These are phyloP conservation scores for Saimiri boliviensis DNA, from an alignment of 2,113 vertebrate species.

Conservation along the genomic window DNA sequence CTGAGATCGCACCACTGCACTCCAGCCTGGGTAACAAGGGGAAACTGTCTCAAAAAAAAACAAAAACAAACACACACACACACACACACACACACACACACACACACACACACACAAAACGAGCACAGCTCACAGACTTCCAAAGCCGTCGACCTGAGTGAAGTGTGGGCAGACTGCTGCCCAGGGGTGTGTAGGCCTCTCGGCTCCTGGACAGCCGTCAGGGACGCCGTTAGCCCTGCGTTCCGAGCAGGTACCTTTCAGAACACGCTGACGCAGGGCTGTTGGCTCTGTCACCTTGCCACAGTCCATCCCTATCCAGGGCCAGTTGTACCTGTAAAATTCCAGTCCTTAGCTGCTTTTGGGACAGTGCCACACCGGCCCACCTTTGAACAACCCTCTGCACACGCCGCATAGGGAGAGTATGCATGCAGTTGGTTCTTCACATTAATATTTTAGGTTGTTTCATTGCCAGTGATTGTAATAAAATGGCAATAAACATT, in stretches of 20 bases:
- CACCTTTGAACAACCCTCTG: not conserved
- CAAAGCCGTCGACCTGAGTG: not conserved
- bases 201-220: accelerated
- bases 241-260: not conserved
- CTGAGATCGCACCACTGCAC: accelerated
- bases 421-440: not conserved
- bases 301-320: not conserved
- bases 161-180: accelerated
- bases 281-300: not conserved
- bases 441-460: slow-evolving; percentile 46
- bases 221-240: not conserved
- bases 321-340: not conserved
- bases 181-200: accelerated
- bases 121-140: not conserved
- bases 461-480: slow-evolving; percentile 3
- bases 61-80: too few species aligned
- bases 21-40: too few species aligned
- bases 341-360: accelerated
- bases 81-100: too few species aligned
- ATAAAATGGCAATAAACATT: slow-evolving; percentile 60
- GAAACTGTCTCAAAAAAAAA: too few species aligned
- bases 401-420: not conserved
- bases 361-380: accelerated
- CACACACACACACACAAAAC: too few species aligned
- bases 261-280: accelerated